These are phyloP conservation scores for Diplodus sargus DNA, from an alignment of 2,797 vertebrate genomes.

Conservation along the genomic window DNA sequence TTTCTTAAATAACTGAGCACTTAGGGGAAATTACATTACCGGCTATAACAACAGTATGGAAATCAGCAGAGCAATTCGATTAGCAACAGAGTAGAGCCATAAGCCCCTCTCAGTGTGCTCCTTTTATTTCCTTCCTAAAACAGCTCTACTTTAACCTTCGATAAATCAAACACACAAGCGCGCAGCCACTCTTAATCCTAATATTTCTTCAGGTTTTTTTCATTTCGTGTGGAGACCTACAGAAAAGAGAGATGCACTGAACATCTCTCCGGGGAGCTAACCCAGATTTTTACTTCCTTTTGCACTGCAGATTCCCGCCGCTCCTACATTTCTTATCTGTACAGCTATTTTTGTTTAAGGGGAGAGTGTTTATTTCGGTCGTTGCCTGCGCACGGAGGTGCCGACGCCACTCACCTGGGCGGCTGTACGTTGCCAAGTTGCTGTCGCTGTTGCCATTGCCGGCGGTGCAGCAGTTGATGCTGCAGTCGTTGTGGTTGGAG, in stretches of 20 bases:
- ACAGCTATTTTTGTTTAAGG: constrained; percentile 56
- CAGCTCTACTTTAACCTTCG: constrained; percentile 81
- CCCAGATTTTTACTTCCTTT: constrained; percentile 74
- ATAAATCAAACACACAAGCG: constrained; percentile 81
- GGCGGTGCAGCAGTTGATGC: constrained; percentile 97
- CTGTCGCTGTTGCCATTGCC: constrained; percentile 97
- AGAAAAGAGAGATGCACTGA: constrained; percentile 65
- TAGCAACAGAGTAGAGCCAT: constrained; percentile 84
- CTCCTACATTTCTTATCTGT: constrained; percentile 64
- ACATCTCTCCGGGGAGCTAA: constrained; percentile 79
- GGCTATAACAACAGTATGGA: constrained; percentile 87
- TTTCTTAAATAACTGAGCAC: constrained; percentile 88
- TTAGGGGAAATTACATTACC: constrained; percentile 87
- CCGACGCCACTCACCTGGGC: constrained; percentile 89
- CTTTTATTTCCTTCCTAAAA: constrained; percentile 85
- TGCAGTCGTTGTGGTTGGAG: constrained; percentile 97
- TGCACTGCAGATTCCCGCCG: constrained; percentile 55
- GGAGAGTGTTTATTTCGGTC: constrained; percentile 52
- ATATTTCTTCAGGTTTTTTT: constrained; percentile 73
- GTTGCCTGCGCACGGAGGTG: background rate
- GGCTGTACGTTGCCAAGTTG: constrained; percentile 97
- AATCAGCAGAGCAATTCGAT: constrained; percentile 88
- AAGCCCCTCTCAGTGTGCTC: constrained; percentile 79
- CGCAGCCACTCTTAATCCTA: constrained; percentile 70
- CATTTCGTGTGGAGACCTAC: constrained; percentile 58